Evolutionary conservation across 2,888 invertebrate species (phyloP).

Genomic region (Magallana nippona): DNA sequence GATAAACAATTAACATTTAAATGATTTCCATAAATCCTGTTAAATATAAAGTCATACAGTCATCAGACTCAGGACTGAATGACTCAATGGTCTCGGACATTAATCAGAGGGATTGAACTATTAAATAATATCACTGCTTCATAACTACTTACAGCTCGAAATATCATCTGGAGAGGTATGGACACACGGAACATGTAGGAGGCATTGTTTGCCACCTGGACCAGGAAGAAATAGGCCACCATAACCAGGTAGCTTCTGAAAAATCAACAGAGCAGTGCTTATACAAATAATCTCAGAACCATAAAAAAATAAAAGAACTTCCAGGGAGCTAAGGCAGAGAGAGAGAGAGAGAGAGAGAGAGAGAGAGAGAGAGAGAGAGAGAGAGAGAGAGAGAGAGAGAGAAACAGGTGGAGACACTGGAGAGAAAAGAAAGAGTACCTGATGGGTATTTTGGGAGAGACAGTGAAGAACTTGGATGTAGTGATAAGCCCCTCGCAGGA

Average conservation of each 20-base stretch:
- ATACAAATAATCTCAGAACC: not conserved
- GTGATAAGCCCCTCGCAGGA: slow-evolving; percentile 92
- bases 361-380: too few species aligned
- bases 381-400: too few species aligned
- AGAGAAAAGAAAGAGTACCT: slow-evolving; percentile 78
- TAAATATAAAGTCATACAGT: too few species aligned
- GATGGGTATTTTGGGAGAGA: slow-evolving; percentile 84
- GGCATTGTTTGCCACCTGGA: slow-evolving; percentile 89
- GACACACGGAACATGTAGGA: slow-evolving; percentile 97
- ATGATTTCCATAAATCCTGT: too few species aligned
- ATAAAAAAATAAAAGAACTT: not conserved
- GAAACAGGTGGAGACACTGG: not conserved
- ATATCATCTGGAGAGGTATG: slow-evolving; percentile 99
- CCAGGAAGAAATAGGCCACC: slow-evolving; percentile 93
- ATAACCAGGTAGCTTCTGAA: slow-evolving; percentile 87
- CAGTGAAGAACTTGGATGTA: slow-evolving; percentile 89
- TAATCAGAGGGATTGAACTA: too few species aligned
- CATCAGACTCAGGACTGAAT: too few species aligned
- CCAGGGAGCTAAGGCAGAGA: not conserved
- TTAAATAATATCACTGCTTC: not conserved
- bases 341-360: too few species aligned
- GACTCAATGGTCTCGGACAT: too few species aligned
- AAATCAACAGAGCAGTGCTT: slow-evolving; percentile 50
- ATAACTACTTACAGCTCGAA: slow-evolving; percentile 88
- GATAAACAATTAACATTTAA: too few species aligned